Conservation (phyloP, 2,113 vertebrate genomes). For the Notiomystis cincta region DNA sequence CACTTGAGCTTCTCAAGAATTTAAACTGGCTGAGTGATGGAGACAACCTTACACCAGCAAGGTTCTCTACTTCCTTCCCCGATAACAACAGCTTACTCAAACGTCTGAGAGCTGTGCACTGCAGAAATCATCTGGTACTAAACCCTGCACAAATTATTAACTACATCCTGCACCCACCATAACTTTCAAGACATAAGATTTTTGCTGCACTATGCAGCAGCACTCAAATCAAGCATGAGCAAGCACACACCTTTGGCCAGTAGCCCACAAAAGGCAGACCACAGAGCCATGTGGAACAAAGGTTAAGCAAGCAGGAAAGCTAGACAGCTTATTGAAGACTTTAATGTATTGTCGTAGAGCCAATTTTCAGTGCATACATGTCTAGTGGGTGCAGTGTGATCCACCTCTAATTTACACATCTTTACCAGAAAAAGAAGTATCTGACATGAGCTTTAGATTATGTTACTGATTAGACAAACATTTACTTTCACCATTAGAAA, state of each 20-base stretch:
- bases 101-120: neutral
- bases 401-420: neutral
- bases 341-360: neutral
- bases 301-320: neutral
- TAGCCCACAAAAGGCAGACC: neutral
- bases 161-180: neutral
- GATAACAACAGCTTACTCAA: neutral
- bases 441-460: neutral
- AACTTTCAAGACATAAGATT: neutral
- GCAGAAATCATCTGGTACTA: neutral
- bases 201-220: neutral
- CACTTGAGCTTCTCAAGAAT: neutral
- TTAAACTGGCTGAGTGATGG: neutral
- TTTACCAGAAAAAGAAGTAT: neutral
- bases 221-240: neutral
- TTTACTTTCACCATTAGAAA: neutral
- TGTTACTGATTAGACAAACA: neutral
- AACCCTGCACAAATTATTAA: neutral
- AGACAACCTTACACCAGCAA: neutral
- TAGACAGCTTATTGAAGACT: neutral
- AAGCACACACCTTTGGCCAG: rapidly evolving
- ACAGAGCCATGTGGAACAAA: neutral
- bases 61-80: neutral
- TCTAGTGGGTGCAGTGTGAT: neutral
- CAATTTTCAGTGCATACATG: rapidly evolving